Percentiles rank a stretch among this genome's conserved stretches.
Evolutionary conservation across 2,113 vertebrate species (phyloP).

Genomic region (Zosterops borbonicus): DNA sequence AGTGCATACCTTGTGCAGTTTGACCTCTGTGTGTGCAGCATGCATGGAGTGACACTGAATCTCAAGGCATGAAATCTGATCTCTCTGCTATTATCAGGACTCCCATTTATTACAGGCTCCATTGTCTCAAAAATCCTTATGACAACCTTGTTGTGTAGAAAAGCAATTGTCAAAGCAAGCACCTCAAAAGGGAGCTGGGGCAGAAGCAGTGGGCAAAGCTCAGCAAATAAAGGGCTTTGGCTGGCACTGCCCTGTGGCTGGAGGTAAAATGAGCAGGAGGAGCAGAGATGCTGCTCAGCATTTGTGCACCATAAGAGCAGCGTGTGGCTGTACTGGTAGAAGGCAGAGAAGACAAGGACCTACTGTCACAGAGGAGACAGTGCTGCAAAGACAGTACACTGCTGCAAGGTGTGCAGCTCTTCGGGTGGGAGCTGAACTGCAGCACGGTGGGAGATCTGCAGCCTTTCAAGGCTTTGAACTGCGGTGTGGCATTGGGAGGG

Average conservation of each 20-base stretch:
- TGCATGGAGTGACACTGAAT: neutral
- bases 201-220: neutral
- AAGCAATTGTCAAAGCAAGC: neutral
- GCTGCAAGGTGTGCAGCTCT: neutral
- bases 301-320: neutral
- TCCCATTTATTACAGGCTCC: neutral
- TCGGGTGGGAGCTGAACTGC: neutral
- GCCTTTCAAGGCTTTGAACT: slow-evolving; percentile 3
- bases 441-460: neutral
- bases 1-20: neutral
- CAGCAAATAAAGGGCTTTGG: neutral
- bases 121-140: neutral
- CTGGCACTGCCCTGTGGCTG: neutral
- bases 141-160: neutral
- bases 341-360: neutral
- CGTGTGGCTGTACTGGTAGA: neutral
- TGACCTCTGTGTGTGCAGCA: neutral
- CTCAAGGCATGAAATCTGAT: neutral
- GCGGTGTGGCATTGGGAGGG: neutral
- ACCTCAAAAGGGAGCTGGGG: neutral
- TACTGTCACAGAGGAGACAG: neutral
- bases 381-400: neutral
- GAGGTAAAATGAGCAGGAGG: neutral
- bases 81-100: neutral
- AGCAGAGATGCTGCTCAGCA: neutral